Conservation (phyloP, 2,797 vertebrate genomes). For the Anguilla megastoma region DNA sequence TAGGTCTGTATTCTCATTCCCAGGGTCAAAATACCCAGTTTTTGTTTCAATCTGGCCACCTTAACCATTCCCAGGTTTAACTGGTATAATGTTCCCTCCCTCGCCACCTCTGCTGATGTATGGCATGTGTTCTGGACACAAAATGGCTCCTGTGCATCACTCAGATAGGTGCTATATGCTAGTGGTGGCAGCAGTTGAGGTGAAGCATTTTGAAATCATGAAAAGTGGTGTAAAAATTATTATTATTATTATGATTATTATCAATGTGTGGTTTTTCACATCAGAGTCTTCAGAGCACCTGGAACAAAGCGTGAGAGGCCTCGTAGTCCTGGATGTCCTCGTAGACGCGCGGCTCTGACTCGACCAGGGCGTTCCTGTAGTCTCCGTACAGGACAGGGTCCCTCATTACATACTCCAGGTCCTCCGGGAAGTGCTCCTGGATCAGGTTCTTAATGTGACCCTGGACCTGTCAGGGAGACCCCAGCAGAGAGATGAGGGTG, state of each 20-base stretch:
- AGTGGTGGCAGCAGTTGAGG: neutral
- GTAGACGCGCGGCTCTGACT: constrained; percentile 82
- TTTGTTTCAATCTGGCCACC: neutral
- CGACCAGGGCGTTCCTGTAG: constrained; percentile 83
- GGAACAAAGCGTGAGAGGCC: constrained; percentile 86
- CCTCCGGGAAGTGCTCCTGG: constrained; percentile 74
- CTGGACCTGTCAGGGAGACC: constrained; percentile 77
- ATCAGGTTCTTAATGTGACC: constrained; percentile 75
- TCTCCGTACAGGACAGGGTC: constrained; percentile 94
- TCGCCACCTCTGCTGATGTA: neutral
- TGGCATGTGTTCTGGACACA: neutral
- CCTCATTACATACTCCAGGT: constrained; percentile 78
- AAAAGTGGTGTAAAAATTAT: neutral
- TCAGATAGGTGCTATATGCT: neutral
- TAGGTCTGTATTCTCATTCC: too few relatives aligned
- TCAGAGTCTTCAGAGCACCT: constrained; percentile 68
- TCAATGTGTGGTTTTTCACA: neutral
- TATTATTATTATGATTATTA: neutral
- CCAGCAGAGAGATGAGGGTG: neutral
- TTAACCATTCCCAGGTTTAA: neutral
- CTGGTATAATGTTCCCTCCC: neutral
- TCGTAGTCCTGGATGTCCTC: constrained; percentile 94
- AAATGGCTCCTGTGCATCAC: too few relatives aligned
- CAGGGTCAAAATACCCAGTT: neutral
- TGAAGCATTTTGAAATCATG: neutral